These are phyloP conservation scores for Ridgeia piscesae DNA, from an alignment of 1,140 invertebrate genomes.

Conservation along the genomic window DNA sequence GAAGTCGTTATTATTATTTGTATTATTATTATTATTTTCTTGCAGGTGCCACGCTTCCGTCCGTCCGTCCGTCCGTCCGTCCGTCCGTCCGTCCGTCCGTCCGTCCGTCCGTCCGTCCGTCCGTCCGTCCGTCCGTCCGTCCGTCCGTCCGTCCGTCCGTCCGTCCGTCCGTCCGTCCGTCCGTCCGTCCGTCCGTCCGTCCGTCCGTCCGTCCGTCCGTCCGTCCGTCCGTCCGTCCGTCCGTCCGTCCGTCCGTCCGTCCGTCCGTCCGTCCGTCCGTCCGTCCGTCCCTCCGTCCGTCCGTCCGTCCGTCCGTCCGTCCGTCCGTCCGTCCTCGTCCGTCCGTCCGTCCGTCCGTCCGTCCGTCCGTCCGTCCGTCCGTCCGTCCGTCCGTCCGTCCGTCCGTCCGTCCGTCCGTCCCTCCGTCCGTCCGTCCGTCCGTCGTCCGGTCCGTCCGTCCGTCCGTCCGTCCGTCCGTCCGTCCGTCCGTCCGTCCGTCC, in stretches of 20 bases:
- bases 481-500: constrained; percentile 10
- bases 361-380: too few relatives aligned
- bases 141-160: background rate
- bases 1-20: too few relatives aligned
- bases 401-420: background rate
- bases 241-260: background rate
- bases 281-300: too few relatives aligned
- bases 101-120: background rate
- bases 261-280: background rate
- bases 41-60: background rate
- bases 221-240: background rate
- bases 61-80: too few relatives aligned
- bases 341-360: too few relatives aligned
- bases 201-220: background rate
- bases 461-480: constrained; percentile 10
- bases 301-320: too few relatives aligned
- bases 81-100: too few relatives aligned
- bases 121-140: background rate
- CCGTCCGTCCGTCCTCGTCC: too few relatives aligned
- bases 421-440: too few relatives aligned
- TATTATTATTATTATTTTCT: too few relatives aligned
- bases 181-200: background rate
- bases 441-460: too few relatives aligned
- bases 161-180: background rate
- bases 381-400: background rate